These are phyloP conservation scores for Stenchaetothrips biformis DNA, from an alignment of 2,888 invertebrate genomes.

Conservation along the genomic window DNA sequence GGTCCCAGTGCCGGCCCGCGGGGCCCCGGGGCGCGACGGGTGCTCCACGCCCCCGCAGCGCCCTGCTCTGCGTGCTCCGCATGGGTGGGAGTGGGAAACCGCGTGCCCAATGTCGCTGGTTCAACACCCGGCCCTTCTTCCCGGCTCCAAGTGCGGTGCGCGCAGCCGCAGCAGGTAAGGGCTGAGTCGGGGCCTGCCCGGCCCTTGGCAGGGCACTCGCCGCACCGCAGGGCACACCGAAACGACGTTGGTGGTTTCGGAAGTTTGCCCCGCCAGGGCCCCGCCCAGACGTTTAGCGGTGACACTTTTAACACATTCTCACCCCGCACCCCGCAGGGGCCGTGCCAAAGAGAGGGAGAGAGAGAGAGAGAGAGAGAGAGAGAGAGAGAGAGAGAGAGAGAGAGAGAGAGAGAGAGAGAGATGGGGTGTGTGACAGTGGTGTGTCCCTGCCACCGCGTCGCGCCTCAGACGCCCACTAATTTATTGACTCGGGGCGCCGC, in stretches of 20 bases:
- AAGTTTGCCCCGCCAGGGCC: not conserved
- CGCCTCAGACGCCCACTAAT: slow-evolving; percentile 16
- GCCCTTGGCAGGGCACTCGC: not conserved
- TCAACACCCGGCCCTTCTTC: too few species aligned
- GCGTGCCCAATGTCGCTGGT: too few species aligned
- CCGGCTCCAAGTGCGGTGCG: too few species aligned
- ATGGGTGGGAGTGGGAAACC: too few species aligned
- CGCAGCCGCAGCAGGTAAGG: not conserved
- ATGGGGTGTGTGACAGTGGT: not conserved
- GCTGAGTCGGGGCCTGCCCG: not conserved
- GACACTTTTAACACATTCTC: slow-evolving; percentile 23
- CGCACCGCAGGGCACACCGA: not conserved
- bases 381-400: not conserved
- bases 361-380: not conserved
- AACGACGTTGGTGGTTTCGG: slow-evolving; percentile 13
- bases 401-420: not conserved
- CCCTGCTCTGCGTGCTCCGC: too few species aligned
- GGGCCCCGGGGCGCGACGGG: too few species aligned
- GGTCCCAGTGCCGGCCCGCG: too few species aligned
- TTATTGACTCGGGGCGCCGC: slow-evolving; percentile 5
- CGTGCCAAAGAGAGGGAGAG: not conserved
- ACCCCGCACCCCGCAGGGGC: not conserved
- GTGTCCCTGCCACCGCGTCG: not conserved
- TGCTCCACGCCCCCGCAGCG: too few species aligned
- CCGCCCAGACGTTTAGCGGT: slow-evolving; percentile 24